Conservation (phyloP, 1,140 invertebrate species). For the Drosophila trapezifrons region DNA sequence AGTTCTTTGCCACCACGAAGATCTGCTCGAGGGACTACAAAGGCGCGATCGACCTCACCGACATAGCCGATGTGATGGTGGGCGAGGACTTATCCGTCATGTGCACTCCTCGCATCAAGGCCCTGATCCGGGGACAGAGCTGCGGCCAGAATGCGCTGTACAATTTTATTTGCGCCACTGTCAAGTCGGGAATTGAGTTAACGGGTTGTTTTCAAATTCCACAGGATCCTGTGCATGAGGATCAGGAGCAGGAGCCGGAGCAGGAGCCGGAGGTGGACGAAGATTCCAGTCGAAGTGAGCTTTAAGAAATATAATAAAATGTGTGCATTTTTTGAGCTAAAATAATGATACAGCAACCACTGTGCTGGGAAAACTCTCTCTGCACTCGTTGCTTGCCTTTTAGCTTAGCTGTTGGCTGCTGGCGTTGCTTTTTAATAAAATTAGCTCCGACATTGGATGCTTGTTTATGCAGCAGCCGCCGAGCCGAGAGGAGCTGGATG, state of each 20-base stretch:
- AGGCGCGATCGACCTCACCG: neutral
- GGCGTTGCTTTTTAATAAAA: constrained; percentile 79
- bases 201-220: neutral
- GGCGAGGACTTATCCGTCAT: neutral
- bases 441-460: constrained; percentile 77
- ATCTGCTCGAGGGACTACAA: neutral
- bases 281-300: neutral
- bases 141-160: neutral
- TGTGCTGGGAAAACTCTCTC: constrained; percentile 16
- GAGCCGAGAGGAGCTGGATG: constrained; percentile 20
- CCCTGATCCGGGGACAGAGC: neutral
- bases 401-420: constrained; percentile 51
- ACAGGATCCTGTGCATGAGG: neutral
- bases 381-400: constrained; percentile 42
- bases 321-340: neutral
- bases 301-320: neutral
- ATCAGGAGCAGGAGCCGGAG: too few relatives aligned
- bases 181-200: neutral
- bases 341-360: constrained; percentile 6
- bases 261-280: too few relatives aligned
- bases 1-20: neutral
- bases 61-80: neutral
- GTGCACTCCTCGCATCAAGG: neutral
- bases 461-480: constrained; percentile 77
- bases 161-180: neutral